These are phyloP conservation scores for Melanotaenia trifasciata DNA, from an alignment of 2,797 vertebrate genomes.

Conservation along the genomic window DNA sequence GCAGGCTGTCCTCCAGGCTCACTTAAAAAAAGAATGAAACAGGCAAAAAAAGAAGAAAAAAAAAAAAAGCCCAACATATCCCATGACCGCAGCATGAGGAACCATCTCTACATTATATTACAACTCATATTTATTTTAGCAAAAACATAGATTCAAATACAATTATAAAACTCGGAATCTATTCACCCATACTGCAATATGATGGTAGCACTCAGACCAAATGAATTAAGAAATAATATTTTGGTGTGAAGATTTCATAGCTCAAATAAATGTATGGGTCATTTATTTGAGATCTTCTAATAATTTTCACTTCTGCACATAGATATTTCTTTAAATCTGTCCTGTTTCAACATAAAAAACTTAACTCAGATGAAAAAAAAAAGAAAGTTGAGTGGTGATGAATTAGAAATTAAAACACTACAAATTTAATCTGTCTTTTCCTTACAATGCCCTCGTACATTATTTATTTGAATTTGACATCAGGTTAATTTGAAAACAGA, in stretches of 20 bases:
- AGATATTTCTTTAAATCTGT: constrained; percentile 4
- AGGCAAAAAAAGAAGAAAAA: neutral
- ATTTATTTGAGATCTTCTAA: constrained; percentile 42
- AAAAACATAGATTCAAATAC: constrained; percentile 49
- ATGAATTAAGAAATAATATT: constrained; percentile 26
- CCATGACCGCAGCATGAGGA: constrained; percentile 44
- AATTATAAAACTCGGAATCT: constrained; percentile 47
- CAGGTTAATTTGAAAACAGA: constrained; percentile 20
- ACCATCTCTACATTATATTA: constrained; percentile 46
- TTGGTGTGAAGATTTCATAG: constrained; percentile 38
- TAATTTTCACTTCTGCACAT: constrained; percentile 19
- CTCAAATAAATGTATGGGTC: constrained; percentile 47
- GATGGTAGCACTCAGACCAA: constrained; percentile 33
- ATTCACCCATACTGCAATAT: constrained; percentile 51
- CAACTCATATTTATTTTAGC: constrained; percentile 26
- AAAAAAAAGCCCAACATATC: constrained; percentile 14
- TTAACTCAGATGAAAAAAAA: neutral
- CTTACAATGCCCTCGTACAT: constrained; percentile 5
- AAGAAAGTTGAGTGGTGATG: neutral
- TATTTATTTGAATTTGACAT: constrained; percentile 23
- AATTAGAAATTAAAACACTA: constrained; percentile 16
- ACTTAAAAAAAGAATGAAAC: constrained; percentile 67
- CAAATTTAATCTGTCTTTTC: neutral
- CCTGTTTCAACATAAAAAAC: constrained; percentile 17
- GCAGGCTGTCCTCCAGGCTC: constrained; percentile 75